These are phyloP conservation scores for Cryptocephalus primarius DNA, from an alignment of 2,888 invertebrate species.

Conservation along the genomic window DNA sequence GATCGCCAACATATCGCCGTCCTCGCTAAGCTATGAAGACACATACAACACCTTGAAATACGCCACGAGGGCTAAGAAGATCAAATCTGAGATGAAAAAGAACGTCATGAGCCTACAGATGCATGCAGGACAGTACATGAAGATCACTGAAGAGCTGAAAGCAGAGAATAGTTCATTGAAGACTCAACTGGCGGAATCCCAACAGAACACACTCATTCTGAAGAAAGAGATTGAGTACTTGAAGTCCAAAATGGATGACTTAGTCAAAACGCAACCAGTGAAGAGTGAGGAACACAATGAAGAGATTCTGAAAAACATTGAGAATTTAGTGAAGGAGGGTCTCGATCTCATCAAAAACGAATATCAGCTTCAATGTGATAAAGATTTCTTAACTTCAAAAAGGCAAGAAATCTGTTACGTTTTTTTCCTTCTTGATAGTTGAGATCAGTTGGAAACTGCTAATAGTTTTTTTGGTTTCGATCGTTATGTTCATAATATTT, in stretches of 20 bases:
- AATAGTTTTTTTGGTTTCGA: too few relatives aligned
- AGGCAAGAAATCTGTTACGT: too few relatives aligned
- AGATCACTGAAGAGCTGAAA: conserved; percentile 55
- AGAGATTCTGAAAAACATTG: conserved; percentile 6
- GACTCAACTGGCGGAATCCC: conserved; percentile 2
- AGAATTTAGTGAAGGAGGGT: conserved; percentile 9
- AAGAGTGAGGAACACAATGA: background rate
- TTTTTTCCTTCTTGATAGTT: too few relatives aligned
- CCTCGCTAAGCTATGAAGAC: conserved; percentile 70
- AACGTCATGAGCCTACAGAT: conserved; percentile 63
- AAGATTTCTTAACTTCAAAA: too few relatives aligned
- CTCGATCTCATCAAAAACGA: background rate
- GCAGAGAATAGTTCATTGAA: conserved; percentile 8
- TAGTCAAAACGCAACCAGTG: too few relatives aligned
- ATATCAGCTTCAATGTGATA: background rate
- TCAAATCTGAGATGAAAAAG: conserved; percentile 55
- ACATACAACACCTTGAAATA: conserved; percentile 89
- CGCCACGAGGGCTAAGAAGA: conserved; percentile 73
- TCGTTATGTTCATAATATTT: too few relatives aligned
- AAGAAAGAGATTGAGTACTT: background rate
- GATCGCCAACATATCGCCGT: conserved; percentile 86
- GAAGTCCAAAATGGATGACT: background rate
- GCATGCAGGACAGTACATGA: conserved; percentile 58
- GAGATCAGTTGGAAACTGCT: too few relatives aligned
- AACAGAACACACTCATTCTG: background rate